A percentile compares a stretch with the other conserved stretches of the same genome.
phyloP scores from a whole-genome alignment of 2,113 vertebrate species.

The Podarcis muralis region DNA sequence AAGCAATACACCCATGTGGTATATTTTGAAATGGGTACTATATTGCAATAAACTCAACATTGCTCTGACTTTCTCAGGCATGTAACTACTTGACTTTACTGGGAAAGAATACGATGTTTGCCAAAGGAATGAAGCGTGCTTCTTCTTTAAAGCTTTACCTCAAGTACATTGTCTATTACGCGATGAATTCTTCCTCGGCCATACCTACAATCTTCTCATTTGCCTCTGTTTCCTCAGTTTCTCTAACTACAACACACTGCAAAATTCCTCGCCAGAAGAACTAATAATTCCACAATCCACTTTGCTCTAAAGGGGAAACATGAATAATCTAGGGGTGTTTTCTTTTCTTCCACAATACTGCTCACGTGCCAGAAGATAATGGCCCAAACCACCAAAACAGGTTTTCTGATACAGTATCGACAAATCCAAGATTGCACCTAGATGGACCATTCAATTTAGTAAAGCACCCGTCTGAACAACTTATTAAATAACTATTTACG shows the following conservation, averaged over 20 bases:
- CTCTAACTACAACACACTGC: neutral
- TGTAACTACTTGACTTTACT: neutral
- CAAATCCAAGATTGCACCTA: neutral
- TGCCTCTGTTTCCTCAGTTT: neutral
- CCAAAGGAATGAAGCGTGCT: neutral
- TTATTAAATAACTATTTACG: neutral
- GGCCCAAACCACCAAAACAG: neutral
- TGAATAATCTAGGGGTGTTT: neutral
- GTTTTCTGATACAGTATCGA: neutral
- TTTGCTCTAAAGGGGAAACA: neutral
- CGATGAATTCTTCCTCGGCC: neutral
- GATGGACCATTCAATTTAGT: neutral
- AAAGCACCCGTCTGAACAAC: neutral
- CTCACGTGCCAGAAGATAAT: neutral
- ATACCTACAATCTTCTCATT: neutral
- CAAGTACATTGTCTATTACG: neutral
- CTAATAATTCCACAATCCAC: neutral
- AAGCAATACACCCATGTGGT: neutral
- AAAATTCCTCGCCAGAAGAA: neutral
- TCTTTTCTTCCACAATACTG: neutral
- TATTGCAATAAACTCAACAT: neutral
- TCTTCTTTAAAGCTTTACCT: neutral
- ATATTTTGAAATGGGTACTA: neutral
- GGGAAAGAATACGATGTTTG: conserved; percentile 52
- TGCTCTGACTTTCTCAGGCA: neutral